A percentile compares a stretch with the other conserved stretches of the same genome.
phyloP scores from a whole-genome alignment of 1,140 invertebrate genomes.

The Scaptodrosophila lebanonensis region DNA sequence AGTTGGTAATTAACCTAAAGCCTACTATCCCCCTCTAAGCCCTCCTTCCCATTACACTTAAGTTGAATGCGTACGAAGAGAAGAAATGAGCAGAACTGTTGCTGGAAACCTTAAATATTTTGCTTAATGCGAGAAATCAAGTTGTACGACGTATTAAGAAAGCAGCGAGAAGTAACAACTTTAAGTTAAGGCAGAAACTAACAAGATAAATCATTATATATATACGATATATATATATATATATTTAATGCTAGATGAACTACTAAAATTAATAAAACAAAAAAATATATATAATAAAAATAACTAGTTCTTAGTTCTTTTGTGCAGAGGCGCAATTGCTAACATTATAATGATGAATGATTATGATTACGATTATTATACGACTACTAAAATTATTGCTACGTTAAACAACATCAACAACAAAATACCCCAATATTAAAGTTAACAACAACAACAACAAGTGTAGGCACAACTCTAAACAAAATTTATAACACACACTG shows the following conservation, averaged over 20 bases:
- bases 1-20: no score
- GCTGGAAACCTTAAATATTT: no score
- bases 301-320: slow-evolving; percentile 56
- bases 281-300: slow-evolving; percentile 21
- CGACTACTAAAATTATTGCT: slow-evolving; percentile 41
- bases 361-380: slow-evolving; percentile 50
- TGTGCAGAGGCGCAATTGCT: slow-evolving; percentile 26
- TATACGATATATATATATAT: slow-evolving; percentile 52
- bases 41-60: no score
- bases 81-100: no score
- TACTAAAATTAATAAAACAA: slow-evolving; percentile 47
- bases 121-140: no score
- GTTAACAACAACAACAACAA: slow-evolving; percentile 54
- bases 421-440: slow-evolving; percentile 71
- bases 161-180: slow-evolving; percentile 46
- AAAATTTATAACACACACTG: slow-evolving; percentile 66
- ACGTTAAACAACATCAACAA: slow-evolving; percentile 52
- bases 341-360: slow-evolving; percentile 55
- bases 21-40: no score
- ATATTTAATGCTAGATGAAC: slow-evolving; percentile 75
- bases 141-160: no score
- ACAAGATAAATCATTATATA: slow-evolving; percentile 34
- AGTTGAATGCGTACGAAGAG: no score
- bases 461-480: slow-evolving; percentile 67
- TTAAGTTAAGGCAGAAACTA: slow-evolving; percentile 32